Evolutionary conservation across 2,113 vertebrate genomes (phyloP).

Genomic region (human): GRCh38 chr6:151513001-151513500

Average conservation of each 20-base stretch:
- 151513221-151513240: background rate
- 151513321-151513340: background rate
- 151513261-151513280: background rate
- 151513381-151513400: no score
- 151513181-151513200: background rate
- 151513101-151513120: background rate
- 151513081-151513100: background rate
- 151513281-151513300: background rate
- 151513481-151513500: no score
- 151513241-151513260: background rate
- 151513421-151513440: no score
- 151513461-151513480: no score
- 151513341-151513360: no score
- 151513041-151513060: background rate
- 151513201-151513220: background rate
- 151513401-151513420: no score
- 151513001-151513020: background rate
- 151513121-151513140: background rate
- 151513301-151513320: background rate
- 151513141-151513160: background rate
- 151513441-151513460: no score
- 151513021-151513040: background rate
- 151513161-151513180: background rate
- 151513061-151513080: background rate
- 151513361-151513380: no score